Evolutionary conservation across 2,888 invertebrate species (phyloP).

Genomic region (Caenorhabditis panamensis): DNA sequence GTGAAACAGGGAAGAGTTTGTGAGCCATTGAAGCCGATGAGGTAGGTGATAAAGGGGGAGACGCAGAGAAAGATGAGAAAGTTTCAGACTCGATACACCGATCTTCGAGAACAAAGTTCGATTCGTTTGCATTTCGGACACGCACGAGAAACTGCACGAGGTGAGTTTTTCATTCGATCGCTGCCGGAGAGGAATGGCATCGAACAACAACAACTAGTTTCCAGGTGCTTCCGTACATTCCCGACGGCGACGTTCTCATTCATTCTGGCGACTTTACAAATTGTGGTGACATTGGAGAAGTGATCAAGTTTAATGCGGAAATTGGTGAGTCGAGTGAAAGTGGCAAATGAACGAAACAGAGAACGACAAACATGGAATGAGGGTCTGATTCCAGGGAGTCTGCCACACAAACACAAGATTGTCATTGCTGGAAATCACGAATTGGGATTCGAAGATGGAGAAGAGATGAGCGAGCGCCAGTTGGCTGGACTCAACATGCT

Average conservation of each 20-base stretch:
- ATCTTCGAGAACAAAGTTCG: slow-evolving; percentile 74
- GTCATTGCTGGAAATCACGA: slow-evolving; percentile 78
- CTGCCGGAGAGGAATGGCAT: not conserved
- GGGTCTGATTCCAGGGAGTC: slow-evolving; percentile 56
- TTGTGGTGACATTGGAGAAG: slow-evolving; percentile 79
- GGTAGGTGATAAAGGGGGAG: slow-evolving; percentile 49
- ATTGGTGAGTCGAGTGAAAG: slow-evolving; percentile 68
- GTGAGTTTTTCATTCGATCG: slow-evolving; percentile 15
- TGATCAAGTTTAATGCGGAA: slow-evolving; percentile 80
- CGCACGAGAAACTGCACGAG: slow-evolving; percentile 78
- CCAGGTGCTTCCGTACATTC: slow-evolving; percentile 66
- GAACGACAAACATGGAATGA: slow-evolving; percentile 2
- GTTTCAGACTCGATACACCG: slow-evolving; percentile 75
- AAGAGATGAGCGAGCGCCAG: slow-evolving; percentile 69
- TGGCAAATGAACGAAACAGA: slow-evolving; percentile 11
- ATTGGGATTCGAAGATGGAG: slow-evolving; percentile 73
- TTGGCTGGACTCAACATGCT: slow-evolving; percentile 77
- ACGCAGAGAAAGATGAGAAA: not conserved
- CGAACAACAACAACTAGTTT: slow-evolving; percentile 11
- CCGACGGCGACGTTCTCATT: slow-evolving; percentile 79
- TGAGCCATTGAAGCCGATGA: slow-evolving; percentile 77
- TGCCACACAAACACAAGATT: slow-evolving; percentile 76
- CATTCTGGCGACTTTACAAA: slow-evolving; percentile 81
- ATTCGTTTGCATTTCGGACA: slow-evolving; percentile 79
- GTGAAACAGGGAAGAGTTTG: slow-evolving; percentile 77